Evolutionary conservation across 1,140 invertebrate genomes (phyloP).

Genomic region (Calliopsis andreniformis): DNA sequence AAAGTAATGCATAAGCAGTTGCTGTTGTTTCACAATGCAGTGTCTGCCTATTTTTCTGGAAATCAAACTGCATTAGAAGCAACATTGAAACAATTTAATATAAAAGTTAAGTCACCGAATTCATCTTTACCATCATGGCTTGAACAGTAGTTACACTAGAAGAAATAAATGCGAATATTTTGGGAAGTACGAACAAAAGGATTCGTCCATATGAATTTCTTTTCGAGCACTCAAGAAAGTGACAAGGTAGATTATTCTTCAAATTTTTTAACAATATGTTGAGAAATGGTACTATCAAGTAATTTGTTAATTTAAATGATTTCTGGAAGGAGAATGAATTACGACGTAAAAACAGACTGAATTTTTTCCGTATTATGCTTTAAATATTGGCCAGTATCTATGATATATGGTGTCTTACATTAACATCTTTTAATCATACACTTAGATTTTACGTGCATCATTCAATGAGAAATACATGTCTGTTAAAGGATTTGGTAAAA

Average conservation of each 20-base stretch:
- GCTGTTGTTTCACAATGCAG: constrained; percentile 96
- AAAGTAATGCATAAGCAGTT: constrained; percentile 99
- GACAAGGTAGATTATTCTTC: constrained; percentile 50
- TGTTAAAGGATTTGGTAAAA: constrained; percentile 18
- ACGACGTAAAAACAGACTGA: constrained; percentile 58
- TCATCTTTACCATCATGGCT: constrained; percentile 88
- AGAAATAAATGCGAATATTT: constrained; percentile 28
- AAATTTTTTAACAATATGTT: constrained; percentile 25
- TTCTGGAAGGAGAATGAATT: constrained; percentile 27
- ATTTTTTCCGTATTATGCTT: constrained; percentile 39
- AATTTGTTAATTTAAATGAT: constrained; percentile 45
- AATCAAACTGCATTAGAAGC: constrained; percentile 96
- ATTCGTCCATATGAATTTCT: constrained; percentile 47
- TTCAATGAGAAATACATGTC: constrained; percentile 13
- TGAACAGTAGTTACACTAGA: constrained; percentile 83
- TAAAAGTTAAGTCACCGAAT: constrained; percentile 91
- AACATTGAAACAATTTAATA: constrained; percentile 98
- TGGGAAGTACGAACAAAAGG: constrained; percentile 31
- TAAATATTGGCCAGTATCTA: constrained; percentile 35
- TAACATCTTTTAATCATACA: constrained; percentile 29
- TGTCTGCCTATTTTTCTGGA: constrained; percentile 97
- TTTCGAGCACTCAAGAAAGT: constrained; percentile 24
- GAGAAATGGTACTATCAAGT: constrained; percentile 37
- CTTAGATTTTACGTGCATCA: constrained; percentile 30
- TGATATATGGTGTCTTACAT: constrained; percentile 22